These are phyloP conservation scores for Planiliza haematocheilus DNA, from an alignment of 2,113 vertebrate species.

Conservation along the genomic window DNA sequence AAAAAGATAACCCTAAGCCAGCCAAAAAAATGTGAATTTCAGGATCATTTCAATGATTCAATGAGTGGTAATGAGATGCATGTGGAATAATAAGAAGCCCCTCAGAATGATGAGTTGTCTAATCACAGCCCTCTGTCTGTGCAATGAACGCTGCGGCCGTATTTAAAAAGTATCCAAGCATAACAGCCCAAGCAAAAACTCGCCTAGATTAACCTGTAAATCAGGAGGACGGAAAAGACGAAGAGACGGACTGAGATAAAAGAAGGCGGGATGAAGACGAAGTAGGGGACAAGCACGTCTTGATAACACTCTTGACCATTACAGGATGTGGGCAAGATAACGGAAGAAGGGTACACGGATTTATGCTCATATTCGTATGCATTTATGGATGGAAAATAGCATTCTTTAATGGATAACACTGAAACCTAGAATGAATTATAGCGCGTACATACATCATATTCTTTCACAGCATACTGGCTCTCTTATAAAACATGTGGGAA, in stretches of 20 bases:
- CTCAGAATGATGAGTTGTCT: slow-evolving; percentile 17
- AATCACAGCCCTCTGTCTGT: slow-evolving; percentile 18
- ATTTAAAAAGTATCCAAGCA: background rate
- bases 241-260: slow-evolving; percentile 37
- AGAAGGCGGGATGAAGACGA: slow-evolving; percentile 7
- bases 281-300: slow-evolving; percentile 8
- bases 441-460: slow-evolving; percentile 21
- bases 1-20: background rate
- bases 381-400: slow-evolving; percentile 46
- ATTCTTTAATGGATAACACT: slow-evolving; percentile 23
- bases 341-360: slow-evolving; percentile 24
- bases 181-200: slow-evolving; percentile 2
- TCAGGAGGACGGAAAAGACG: background rate
- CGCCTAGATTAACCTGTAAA: background rate
- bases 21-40: slow-evolving; percentile 9
- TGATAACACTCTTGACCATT: slow-evolving; percentile 44
- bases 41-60: slow-evolving; percentile 12
- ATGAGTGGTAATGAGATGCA: slow-evolving; percentile 22
- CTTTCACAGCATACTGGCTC: slow-evolving; percentile 4
- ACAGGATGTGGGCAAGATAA: slow-evolving; percentile 41
- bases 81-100: slow-evolving; percentile 17
- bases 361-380: slow-evolving; percentile 22
- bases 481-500: slow-evolving; percentile 47
- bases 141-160: too few species aligned
- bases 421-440: slow-evolving; percentile 30